A percentile compares a stretch with the other conserved stretches of the same genome.
These are phyloP conservation scores for Euplexia lucipara DNA, from an alignment of 2,888 invertebrate species.

Conservation along the genomic window DNA sequence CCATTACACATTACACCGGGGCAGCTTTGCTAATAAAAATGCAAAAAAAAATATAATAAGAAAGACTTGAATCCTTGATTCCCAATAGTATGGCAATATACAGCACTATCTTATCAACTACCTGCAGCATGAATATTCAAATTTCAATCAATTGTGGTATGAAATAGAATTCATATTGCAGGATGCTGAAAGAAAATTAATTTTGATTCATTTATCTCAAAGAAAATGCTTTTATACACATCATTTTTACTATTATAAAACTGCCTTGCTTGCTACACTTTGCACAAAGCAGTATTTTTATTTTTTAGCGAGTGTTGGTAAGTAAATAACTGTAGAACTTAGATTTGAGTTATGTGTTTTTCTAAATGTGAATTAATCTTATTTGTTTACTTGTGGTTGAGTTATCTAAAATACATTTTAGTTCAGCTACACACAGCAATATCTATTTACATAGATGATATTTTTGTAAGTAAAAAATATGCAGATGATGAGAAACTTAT, in stretches of 20 bases:
- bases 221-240: conserved; percentile 9
- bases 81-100: neutral
- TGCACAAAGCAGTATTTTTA: conserved; percentile 46
- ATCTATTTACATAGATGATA: neutral
- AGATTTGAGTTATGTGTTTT: conserved; percentile 33
- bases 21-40: conserved; percentile 38
- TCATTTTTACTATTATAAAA: conserved; percentile 26
- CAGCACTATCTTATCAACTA: conserved; percentile 13
- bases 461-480: neutral
- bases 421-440: conserved; percentile 11
- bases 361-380: conserved; percentile 41
- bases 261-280: conserved; percentile 40
- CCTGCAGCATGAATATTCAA: conserved; percentile 28
- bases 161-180: conserved; percentile 13
- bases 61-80: conserved; percentile 2
- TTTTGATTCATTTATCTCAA: neutral
- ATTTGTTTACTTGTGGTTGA: neutral
- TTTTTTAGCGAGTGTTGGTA: conserved; percentile 27
- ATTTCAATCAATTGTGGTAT: conserved; percentile 11
- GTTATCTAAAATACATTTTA: conserved; percentile 18
- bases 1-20: conserved; percentile 30
- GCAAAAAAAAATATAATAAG: conserved; percentile 2
- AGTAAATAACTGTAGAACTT: conserved; percentile 28
- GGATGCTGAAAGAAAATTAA: conserved; percentile 13
- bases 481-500: too few relatives aligned